Base-by-base conservation (phyloP, 2,888 invertebrate genomes). In the Dryococelus australis region DNA sequence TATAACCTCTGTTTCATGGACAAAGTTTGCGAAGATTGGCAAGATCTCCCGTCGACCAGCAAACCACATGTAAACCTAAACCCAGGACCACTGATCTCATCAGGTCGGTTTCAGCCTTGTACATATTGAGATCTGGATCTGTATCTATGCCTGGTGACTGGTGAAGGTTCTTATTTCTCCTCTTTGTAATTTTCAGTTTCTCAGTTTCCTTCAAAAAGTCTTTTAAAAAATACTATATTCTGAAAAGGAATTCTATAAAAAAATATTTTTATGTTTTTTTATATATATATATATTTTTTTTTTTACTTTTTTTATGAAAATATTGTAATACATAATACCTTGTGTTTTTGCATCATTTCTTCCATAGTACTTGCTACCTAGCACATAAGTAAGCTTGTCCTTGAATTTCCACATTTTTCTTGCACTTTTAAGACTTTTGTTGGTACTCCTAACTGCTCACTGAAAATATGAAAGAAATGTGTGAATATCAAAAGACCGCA, bases 11-110 rank as follows among this genome's bases (percentile, higher is more conserved):
- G 83, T 83, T 83, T 83, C 83, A 83, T 83, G 83, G 43, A 65
- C 65, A 83, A 83, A 83, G 83, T 83, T 43, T 83, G 83, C 83
- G 83, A 83, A 83, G 83, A 83, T 83, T 83, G 83, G 83, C 83
- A 83, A 83, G 83, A 83, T 83, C 28, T 26, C 10, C 83, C 43
- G 83, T 35, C 83, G 83, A 27, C 83, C 83, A 13, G 83, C 83
- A 83, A 83, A 83, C 35, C 83, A 9, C 83, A 83, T 27, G 26
- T 83, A 83, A 83, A 35, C 83, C 35, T 83, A 83, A 83, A 28
- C 83, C 83, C 83, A 65, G 65, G 65, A 65, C 24, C 65, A 65
- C 65, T 65, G 65, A 65, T 65, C 8, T 16, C 65, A 24, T 65
- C 65, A 65, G 65, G 65, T 65, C 65, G 65, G 65, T 65, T 65